Evolutionary conservation across 2,888 invertebrate species (phyloP).

Genomic region (Epistrophe grossulariae): DNA sequence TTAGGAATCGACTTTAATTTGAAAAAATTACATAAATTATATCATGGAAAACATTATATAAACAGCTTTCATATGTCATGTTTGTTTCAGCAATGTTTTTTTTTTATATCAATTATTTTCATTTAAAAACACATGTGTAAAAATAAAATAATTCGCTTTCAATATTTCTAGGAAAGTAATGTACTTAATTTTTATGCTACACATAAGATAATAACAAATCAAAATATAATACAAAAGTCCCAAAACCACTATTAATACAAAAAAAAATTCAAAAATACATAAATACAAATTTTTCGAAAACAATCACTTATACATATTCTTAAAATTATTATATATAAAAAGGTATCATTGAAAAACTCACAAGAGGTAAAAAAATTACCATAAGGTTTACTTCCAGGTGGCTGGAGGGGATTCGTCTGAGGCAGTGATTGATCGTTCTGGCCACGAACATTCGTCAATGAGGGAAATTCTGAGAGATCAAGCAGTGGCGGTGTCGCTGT

Average conservation of each 20-base stretch:
- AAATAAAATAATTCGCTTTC: no score
- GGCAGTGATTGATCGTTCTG: conserved; percentile 91
- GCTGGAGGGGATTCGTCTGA: conserved; percentile 92
- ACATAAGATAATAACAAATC: neutral
- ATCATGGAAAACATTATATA: no score
- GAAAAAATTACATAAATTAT: no score
- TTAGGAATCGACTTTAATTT: no score
- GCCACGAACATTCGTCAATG: conserved; percentile 92
- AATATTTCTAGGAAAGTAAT: neutral
- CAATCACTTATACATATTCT: conserved; percentile 48
- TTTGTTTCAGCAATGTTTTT: no score
- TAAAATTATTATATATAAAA: conserved; percentile 75
- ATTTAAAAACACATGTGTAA: no score
- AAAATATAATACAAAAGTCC: conserved; percentile 30
- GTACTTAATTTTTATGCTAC: neutral
- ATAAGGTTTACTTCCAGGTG: conserved; percentile 96
- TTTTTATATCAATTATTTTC: no score
- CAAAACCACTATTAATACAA: conserved; percentile 6
- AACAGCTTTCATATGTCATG: no score
- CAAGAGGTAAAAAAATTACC: conserved; percentile 87
- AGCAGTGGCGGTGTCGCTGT: conserved; percentile 93
- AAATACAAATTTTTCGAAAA: neutral
- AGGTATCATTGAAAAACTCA: conserved; percentile 82
- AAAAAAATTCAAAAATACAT: conserved; percentile 4
- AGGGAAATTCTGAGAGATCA: conserved; percentile 96